Base-by-base conservation (phyloP, 2,797 vertebrate genomes). In the Gymnoscopelus braueri region DNA sequence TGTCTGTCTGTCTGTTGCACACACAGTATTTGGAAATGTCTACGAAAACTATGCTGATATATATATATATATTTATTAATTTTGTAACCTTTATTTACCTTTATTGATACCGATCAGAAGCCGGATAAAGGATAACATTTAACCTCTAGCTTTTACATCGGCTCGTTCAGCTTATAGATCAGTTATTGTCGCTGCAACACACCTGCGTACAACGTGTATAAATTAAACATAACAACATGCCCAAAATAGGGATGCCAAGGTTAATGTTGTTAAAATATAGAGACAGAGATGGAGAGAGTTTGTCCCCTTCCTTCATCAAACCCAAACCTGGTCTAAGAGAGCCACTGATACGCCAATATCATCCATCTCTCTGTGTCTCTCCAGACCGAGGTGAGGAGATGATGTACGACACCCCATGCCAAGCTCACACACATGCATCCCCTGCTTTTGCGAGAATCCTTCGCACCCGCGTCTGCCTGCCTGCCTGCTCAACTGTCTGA, bases 311-410 rank as follows among this genome's bases (percentile, higher is more conserved):
- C 1, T 24, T 63, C 12, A 64, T 62, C 12, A 39, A 39, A 49
- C 15, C 39, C 26, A 29, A 39, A 35, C 12, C 5, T 24, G 19
- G 24, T 62, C 44, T 50, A 15, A 62, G 24, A 12, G 29, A 50
- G 60, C 11, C 47, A 50, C 35, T 32, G 61, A 51, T 48, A 49
- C 10, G 51, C 47, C 51, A 29, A 68, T 51, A 10, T 60, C 51
- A 70, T 66, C 48, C 49, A 63, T 65, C 52, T 75, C 50, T 60
- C 23, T 54, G 26, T 60, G 26, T 73, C 60, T 63, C n/a, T 14
- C 35, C n/a, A 29, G 15, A 65, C 51, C 61, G 49, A 35, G 48
- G 24, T 13, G 58, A 23, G 10, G 44, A 47, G 58, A 73, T 57
- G 49, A 72, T 44, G 8, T 44, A 44, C 8, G 39, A 44, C 6